Evolutionary conservation across 2,113 vertebrate genomes (phyloP).

Genomic region (Promerops cafer): DNA sequence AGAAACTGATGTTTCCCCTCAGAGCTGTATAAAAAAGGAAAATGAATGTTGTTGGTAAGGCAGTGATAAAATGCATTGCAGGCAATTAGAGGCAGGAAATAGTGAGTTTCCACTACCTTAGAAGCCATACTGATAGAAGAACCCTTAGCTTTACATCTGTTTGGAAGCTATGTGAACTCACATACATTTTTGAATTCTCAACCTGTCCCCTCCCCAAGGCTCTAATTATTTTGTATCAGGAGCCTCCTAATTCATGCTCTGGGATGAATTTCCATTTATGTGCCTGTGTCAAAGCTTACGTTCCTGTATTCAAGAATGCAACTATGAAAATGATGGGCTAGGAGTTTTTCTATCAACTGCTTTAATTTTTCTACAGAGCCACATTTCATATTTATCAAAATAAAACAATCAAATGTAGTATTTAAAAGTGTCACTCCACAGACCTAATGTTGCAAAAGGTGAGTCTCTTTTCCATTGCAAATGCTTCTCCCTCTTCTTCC

Average conservation of each 20-base stretch:
- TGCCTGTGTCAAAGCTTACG: neutral
- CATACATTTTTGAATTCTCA: neutral
- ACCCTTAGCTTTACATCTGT: neutral
- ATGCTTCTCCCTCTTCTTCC: neutral
- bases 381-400: neutral
- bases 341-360: neutral
- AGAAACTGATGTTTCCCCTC: neutral
- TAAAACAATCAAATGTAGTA: neutral
- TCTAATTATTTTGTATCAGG: neutral
- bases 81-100: neutral
- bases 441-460: neutral
- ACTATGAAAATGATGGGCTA: neutral
- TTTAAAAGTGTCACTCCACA: neutral
- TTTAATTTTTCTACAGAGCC: neutral
- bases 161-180: neutral
- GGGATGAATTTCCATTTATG: neutral
- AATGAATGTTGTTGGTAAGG: neutral
- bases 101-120: neutral
- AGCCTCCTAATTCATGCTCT: neutral
- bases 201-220: neutral
- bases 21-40: neutral
- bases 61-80: neutral
- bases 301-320: neutral
- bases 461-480: neutral
- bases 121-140: neutral